phyloP scores from a whole-genome alignment of 1,140 invertebrate genomes.

The Plectrocnemia conspersa region DNA sequence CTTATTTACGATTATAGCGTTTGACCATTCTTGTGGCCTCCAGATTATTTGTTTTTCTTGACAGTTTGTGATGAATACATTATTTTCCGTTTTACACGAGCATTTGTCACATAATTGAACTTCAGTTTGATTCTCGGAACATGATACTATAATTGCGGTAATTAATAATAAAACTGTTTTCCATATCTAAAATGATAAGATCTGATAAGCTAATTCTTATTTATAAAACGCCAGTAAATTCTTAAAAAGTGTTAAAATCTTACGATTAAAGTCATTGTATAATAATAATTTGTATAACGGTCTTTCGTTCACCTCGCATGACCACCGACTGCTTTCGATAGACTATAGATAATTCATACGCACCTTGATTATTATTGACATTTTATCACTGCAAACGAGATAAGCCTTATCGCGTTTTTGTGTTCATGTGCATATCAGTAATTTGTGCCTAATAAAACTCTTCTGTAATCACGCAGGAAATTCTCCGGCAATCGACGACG shows the following conservation, averaged over 20 bases:
- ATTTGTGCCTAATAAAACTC: conserved; percentile 33
- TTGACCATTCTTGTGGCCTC: not conserved
- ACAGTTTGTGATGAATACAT: conserved; percentile 4
- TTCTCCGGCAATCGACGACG: conserved; percentile 46
- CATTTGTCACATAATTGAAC: conserved; percentile 14
- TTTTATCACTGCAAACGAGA: no score
- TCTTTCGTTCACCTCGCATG: no score
- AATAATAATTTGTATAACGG: conserved; percentile 1
- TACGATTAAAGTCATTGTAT: no score
- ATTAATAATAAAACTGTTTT: not conserved
- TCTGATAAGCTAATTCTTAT: not conserved
- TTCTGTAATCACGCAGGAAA: conserved; percentile 45
- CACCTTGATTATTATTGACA: no score
- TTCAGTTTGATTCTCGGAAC: conserved; percentile 7
- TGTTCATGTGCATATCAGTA: not conserved
- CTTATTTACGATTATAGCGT: not conserved
- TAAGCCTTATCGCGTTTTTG: no score
- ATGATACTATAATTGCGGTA: not conserved
- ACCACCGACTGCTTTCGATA: no score
- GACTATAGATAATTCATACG: not conserved
- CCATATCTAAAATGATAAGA: not conserved
- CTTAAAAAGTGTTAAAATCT: not conserved
- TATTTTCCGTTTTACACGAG: conserved; percentile 3
- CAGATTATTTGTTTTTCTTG: not conserved
- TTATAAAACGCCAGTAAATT: not conserved